Evolutionary conservation across 2,113 vertebrate species (phyloP).

Genomic region (Gallinago media): DNA sequence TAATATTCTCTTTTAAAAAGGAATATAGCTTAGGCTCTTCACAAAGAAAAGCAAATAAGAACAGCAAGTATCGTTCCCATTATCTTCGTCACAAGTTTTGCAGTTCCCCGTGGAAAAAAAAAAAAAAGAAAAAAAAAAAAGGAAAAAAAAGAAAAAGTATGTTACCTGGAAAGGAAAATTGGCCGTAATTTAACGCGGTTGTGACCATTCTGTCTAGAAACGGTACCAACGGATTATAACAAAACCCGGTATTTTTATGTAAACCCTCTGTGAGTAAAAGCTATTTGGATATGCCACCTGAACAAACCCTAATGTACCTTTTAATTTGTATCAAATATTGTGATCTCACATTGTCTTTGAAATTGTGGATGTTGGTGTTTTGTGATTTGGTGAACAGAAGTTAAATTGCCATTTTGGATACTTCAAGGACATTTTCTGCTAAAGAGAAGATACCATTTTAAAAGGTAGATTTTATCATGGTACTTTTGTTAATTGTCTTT

Average conservation of each 20-base stretch:
- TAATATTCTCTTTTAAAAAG: slow-evolving; percentile 56
- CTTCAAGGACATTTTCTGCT: slow-evolving; percentile 84
- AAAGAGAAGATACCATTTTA: slow-evolving; percentile 83
- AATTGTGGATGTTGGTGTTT: slow-evolving; percentile 97
- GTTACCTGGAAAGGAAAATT: slow-evolving; percentile 22
- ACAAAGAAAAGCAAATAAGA: slow-evolving; percentile 1
- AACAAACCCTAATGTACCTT: slow-evolving; percentile 86
- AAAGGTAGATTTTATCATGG: slow-evolving; percentile 87
- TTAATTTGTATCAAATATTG: slow-evolving; percentile 94
- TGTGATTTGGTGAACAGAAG: slow-evolving; percentile 95
- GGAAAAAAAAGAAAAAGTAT: background rate
- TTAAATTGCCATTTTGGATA: slow-evolving; percentile 85
- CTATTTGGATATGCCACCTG: slow-evolving; percentile 74
- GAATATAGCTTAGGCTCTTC: slow-evolving; percentile 56
- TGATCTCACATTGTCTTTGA: slow-evolving; percentile 93
- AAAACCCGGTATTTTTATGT: slow-evolving; percentile 62
- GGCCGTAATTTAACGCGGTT: slow-evolving; percentile 16
- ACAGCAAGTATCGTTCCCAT: slow-evolving; percentile 23
- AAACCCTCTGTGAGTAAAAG: slow-evolving; percentile 68
- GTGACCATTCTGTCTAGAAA: slow-evolving; percentile 51
- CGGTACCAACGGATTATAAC: slow-evolving; percentile 67
- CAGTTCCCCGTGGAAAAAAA: background rate
- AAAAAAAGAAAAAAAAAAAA: background rate
- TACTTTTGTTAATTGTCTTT: slow-evolving; percentile 88
- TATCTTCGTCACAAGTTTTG: background rate